Conservation (phyloP, 2,113 vertebrate species). For the Gymnobelideus leadbeateri region DNA sequence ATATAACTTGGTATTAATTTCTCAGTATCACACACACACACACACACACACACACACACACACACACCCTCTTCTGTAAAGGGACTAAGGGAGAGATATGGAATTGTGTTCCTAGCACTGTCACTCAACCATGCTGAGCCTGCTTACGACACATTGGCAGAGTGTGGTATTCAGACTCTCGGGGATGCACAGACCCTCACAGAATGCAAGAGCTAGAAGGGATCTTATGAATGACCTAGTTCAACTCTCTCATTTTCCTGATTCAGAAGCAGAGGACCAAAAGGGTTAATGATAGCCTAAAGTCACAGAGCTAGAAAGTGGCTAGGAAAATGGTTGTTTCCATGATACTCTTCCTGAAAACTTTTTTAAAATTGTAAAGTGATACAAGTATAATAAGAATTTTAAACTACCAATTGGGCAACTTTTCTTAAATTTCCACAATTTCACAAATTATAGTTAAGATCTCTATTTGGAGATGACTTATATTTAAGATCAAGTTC, state of each 20-base stretch:
- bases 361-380: conserved; percentile 3
- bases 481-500: background rate
- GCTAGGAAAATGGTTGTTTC: background rate
- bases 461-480: background rate
- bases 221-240: no score
- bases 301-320: background rate
- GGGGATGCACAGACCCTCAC: no score
- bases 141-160: no score
- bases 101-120: no score
- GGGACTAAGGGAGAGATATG: background rate
- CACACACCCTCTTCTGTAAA: background rate
- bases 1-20: background rate
- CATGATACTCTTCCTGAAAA: conserved; percentile 23
- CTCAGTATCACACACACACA: background rate
- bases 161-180: no score
- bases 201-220: no score
- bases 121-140: no score
- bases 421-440: conserved; percentile 46
- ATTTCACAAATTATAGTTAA: background rate
- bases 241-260: no score
- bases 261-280: background rate
- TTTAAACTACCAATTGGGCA: background rate
- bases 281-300: background rate
- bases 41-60: no score
- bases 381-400: conserved; percentile 5